Percentiles rank a stretch among this genome's conserved stretches.
Conservation (phyloP, 2,113 vertebrate genomes). For the Phaethornis superciliosus region DNA sequence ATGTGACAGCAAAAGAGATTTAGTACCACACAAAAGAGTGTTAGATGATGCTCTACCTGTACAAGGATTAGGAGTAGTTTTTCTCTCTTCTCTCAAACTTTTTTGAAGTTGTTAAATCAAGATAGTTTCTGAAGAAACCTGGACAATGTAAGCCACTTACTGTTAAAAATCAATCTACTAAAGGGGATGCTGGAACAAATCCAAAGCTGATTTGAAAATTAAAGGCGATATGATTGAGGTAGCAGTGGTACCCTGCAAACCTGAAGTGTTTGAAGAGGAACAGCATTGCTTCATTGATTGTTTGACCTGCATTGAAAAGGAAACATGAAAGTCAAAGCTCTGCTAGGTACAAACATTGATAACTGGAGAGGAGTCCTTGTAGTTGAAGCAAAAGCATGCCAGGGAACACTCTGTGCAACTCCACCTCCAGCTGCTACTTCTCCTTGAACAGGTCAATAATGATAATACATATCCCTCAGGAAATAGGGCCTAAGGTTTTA, state of each 20-base stretch:
- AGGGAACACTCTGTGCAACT: constrained; percentile 11
- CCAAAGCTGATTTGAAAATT: constrained; percentile 72
- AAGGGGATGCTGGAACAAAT: constrained; percentile 49
- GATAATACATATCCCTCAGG: constrained; percentile 11
- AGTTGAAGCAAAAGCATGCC: constrained; percentile 51
- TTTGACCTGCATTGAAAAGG: constrained; percentile 63
- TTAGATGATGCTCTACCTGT: background rate
- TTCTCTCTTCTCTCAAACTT: background rate
- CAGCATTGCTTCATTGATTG: constrained; percentile 41
- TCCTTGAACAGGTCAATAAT: constrained; percentile 57
- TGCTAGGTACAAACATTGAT: constrained; percentile 57
- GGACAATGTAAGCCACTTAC: constrained; percentile 48
- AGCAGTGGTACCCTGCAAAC: constrained; percentile 23
- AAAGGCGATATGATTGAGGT: constrained; percentile 26
- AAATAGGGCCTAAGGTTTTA: constrained; percentile 1
- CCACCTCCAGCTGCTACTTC: constrained; percentile 44
- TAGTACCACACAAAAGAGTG: background rate
- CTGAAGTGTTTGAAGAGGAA: constrained; percentile 36
- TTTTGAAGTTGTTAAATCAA: constrained; percentile 5
- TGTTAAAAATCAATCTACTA: constrained; percentile 70
- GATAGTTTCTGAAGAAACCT: constrained; percentile 7
- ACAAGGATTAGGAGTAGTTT: background rate
- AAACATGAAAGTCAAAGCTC: constrained; percentile 67
- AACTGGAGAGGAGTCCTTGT: constrained; percentile 44
- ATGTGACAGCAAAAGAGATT: background rate